Conservation (phyloP, 2,888 invertebrate species). For the Eupithecia subumbrata region DNA sequence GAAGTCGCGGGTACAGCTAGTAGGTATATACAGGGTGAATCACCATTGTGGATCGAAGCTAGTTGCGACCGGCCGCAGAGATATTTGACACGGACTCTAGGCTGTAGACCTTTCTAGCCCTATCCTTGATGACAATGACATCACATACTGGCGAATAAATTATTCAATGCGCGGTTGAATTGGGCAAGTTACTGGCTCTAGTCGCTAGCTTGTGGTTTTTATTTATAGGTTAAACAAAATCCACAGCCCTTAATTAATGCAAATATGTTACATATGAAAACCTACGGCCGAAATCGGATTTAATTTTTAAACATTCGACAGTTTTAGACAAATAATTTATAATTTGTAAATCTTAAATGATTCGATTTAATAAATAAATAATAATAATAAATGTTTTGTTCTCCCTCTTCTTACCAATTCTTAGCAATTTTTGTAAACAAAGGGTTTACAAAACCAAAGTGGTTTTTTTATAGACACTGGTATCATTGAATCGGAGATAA, state of each 20-base stretch:
- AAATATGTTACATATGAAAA: too few species aligned
- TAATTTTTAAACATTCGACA: too few species aligned
- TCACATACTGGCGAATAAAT: constrained; percentile 17
- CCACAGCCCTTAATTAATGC: too few species aligned
- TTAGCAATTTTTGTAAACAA: background rate
- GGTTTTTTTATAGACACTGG: background rate
- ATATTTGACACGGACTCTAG: constrained; percentile 2
- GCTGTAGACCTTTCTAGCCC: constrained; percentile 18
- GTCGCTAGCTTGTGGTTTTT: background rate
- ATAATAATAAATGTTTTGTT: too few species aligned
- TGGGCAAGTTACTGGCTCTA: constrained; percentile 22
- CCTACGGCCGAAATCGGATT: too few species aligned
- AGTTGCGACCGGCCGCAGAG: background rate
- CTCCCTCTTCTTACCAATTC: too few species aligned
- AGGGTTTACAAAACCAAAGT: background rate
- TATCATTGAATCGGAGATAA: background rate
- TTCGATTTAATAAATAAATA: too few species aligned
- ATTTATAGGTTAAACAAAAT: too few species aligned
- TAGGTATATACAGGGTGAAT: too few species aligned
- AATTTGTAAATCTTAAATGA: too few species aligned
- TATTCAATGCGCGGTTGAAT: constrained; percentile 16
- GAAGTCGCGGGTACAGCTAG: too few species aligned
- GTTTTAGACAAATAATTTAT: background rate
- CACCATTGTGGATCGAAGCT: too few species aligned
- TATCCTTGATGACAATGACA: constrained; percentile 29